phyloP scores from a whole-genome alignment of 2,113 vertebrate species.

The Odontesthes bonariensis region DNA sequence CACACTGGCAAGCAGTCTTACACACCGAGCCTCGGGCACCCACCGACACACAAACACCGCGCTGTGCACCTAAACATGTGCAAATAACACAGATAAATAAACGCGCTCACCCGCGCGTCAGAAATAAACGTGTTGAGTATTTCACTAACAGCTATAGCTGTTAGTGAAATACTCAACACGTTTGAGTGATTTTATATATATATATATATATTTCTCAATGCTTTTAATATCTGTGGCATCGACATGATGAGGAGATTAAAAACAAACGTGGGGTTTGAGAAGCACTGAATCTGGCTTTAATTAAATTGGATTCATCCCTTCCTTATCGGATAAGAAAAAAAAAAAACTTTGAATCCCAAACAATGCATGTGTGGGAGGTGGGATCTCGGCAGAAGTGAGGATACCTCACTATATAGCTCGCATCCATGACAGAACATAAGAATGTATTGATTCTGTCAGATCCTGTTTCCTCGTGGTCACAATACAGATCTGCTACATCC shows the following conservation, averaged over 20 bases:
- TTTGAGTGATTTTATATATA: no score
- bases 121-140: not conserved
- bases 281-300: not conserved
- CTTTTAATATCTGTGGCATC: no score
- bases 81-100: constrained; percentile 41
- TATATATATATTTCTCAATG: no score
- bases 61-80: constrained; percentile 44
- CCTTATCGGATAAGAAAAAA: constrained; percentile 4
- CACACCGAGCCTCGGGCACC: constrained; percentile 40
- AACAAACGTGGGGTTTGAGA: no score
- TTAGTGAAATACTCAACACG: no score
- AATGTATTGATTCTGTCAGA: constrained; percentile 36
- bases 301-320: constrained; percentile 21
- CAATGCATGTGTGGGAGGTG: not conserved
- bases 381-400: constrained; percentile 11
- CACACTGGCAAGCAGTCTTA: constrained; percentile 60
- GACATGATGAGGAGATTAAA: not conserved
- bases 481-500: constrained; percentile 7
- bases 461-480: constrained; percentile 22
- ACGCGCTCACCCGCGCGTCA: not conserved
- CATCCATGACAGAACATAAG: constrained; percentile 37
- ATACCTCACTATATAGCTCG: constrained; percentile 14
- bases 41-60: constrained; percentile 32
- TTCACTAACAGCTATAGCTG: not conserved
- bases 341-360: not conserved